These are phyloP conservation scores for Bradypodion pumilum DNA, from an alignment of 2,797 vertebrate species.

Conservation along the genomic window DNA sequence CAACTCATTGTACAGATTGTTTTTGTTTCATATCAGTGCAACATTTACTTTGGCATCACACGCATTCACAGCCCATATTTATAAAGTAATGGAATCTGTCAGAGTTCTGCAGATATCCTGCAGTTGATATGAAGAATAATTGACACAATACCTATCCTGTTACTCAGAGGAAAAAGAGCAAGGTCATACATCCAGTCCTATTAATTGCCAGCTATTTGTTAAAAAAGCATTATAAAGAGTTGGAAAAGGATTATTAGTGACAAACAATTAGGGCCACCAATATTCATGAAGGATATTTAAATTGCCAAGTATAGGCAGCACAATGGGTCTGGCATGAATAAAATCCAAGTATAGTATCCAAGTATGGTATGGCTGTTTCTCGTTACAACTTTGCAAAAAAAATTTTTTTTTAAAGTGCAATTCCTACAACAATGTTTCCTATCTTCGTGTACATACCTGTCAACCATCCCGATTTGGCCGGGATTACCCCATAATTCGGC, in stretches of 20 bases:
- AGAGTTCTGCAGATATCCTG: conserved; percentile 8
- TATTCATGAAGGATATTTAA: background rate
- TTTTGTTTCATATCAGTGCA: conserved; percentile 25
- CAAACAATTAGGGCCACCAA: background rate
- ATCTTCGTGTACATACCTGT: too few species aligned
- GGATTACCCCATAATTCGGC: too few species aligned
- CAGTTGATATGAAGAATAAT: background rate
- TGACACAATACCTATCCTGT: background rate
- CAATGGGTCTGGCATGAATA: background rate
- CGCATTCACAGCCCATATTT: background rate
- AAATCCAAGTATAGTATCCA: background rate
- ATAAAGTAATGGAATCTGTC: conserved; percentile 22
- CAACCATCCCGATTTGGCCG: too few species aligned
- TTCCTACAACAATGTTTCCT: background rate
- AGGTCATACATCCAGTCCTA: background rate
- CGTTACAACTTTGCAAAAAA: background rate
- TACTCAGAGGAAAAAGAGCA: background rate
- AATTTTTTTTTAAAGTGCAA: background rate
- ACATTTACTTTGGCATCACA: rapidly evolving
- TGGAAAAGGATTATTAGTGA: background rate
- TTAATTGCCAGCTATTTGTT: background rate
- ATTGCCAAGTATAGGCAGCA: background rate
- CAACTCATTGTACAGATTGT: background rate
- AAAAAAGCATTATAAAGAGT: conserved; percentile 4
- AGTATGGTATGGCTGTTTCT: background rate